Evolutionary conservation across 2,797 vertebrate genomes (phyloP).

Genomic region (Manis pentadactyla): DNA sequence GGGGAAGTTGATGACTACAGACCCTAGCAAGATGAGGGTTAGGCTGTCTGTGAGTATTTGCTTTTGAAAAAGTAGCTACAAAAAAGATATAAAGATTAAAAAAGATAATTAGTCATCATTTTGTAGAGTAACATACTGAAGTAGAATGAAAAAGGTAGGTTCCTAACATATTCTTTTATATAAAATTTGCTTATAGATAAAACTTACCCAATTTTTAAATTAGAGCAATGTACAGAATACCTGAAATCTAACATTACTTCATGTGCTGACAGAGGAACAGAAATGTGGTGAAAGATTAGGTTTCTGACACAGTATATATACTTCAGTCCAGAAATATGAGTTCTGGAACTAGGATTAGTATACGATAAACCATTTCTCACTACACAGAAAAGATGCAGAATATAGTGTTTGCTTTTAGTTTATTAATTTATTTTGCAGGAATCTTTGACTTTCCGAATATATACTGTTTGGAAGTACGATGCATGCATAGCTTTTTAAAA

Average conservation of each 20-base stretch:
- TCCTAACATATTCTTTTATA: slow-evolving; percentile 29
- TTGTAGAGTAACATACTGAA: slow-evolving; percentile 1
- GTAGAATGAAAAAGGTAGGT: not conserved
- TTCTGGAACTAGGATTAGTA: slow-evolving; percentile 40
- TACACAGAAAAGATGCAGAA: slow-evolving; percentile 86
- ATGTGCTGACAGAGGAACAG: not conserved
- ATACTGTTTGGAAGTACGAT: slow-evolving; percentile 87
- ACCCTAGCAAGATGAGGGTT: not conserved
- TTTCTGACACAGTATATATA: not conserved
- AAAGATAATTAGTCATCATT: not conserved
- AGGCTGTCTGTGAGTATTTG: not conserved
- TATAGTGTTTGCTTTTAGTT: slow-evolving; percentile 87
- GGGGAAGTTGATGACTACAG: not conserved
- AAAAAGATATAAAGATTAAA: not conserved
- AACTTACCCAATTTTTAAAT: not conserved
- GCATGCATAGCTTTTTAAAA: slow-evolving; percentile 88
- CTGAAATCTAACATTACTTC: not conserved
- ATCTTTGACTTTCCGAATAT: slow-evolving; percentile 84
- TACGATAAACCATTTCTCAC: slow-evolving; percentile 67
- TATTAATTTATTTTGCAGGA: slow-evolving; percentile 89
- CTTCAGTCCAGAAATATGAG: slow-evolving; percentile 46
- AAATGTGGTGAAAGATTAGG: not conserved
- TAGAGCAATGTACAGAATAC: not conserved
- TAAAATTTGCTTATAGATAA: not conserved
- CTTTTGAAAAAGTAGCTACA: slow-evolving; percentile 1